Base-by-base conservation (phyloP, 2,113 vertebrate species). In the Baryphthengus martii region DNA sequence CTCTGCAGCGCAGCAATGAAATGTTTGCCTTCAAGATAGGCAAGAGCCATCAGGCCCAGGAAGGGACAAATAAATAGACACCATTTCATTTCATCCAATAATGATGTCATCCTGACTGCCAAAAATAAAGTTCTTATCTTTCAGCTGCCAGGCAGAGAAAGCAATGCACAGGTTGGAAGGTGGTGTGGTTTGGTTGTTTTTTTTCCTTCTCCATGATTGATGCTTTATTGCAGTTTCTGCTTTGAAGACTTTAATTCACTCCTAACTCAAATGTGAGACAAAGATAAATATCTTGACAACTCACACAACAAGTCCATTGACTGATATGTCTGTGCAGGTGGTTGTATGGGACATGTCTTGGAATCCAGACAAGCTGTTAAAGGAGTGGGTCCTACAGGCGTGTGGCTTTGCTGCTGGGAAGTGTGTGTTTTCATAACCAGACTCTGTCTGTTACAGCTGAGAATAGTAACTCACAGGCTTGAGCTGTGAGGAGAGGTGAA, bases 321-420 rank as follows among this genome's bases (percentile, higher is more conserved):
- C 15, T 19, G 49, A 17, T 4, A 24, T 42, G 24, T 20, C 40
- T 53, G 40, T 44, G 66, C 52, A 53, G 61, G 58, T 52, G 67
- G 37, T 44, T 40, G 37, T 42, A 5, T 16, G 35, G 40, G 23
- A 35, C 3, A 4, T 39, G 68, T 77, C 67, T 88, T 0, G 0
- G 62, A 42, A 53, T 40, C 33, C 40, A 91, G 95, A 56, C 26
- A 10, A 12, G 3, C 19, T 40, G 4, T 68, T 65, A 50, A 56
- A 80, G 67, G 53, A 75, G 16, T 42, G 42, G 35, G 47, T n/a
- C 18, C 21, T 29, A 3, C 19, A n/a, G 35, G 50, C 3, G 0
- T 44, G 47, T 84, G 77, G 15, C 52, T 73, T 55, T 53, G 31
- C 67, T 88, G 63, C 70, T 88, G 80, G 37, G 11, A 58, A 4